A percentile compares a stretch with the other conserved stretches of the same genome.
Evolutionary conservation across 2,113 vertebrate species (phyloP).

Genomic region (Xiphias gladius): DNA sequence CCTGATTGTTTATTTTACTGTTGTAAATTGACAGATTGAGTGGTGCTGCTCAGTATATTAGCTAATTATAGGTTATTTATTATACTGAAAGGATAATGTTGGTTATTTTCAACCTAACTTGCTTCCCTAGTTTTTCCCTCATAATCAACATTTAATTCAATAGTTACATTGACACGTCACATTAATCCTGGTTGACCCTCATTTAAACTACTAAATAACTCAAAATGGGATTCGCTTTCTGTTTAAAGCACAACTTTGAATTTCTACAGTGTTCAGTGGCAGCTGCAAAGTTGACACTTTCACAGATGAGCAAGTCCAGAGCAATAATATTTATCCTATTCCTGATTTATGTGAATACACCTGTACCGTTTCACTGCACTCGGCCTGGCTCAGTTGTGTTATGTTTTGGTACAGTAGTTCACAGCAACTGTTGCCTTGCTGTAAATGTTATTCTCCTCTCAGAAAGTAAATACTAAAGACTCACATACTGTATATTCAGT

Average conservation of each 20-base stretch:
- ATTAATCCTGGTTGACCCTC: background rate
- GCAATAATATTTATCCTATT: conserved; percentile 11
- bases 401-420: conserved; percentile 1
- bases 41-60: too few species aligned
- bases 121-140: background rate
- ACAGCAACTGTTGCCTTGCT: background rate
- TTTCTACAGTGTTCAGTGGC: background rate
- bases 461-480: background rate
- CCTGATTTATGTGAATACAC: conserved; percentile 4
- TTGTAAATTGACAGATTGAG: too few species aligned
- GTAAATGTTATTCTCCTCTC: conserved; percentile 9
- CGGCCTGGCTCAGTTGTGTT: background rate
- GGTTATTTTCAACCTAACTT: background rate
- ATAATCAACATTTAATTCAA: background rate
- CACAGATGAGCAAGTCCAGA: conserved; percentile 14
- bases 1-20: too few species aligned
- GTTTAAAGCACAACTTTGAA: background rate
- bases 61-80: too few species aligned
- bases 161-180: background rate
- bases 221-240: background rate
- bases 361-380: conserved; percentile 9
- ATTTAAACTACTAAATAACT: background rate
- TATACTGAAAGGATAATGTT: background rate
- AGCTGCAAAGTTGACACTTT: conserved; percentile 1
- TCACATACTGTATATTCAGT: background rate